Evolutionary conservation across 1,140 invertebrate species (phyloP).

Genomic region (Drosophila willistoni): DNA sequence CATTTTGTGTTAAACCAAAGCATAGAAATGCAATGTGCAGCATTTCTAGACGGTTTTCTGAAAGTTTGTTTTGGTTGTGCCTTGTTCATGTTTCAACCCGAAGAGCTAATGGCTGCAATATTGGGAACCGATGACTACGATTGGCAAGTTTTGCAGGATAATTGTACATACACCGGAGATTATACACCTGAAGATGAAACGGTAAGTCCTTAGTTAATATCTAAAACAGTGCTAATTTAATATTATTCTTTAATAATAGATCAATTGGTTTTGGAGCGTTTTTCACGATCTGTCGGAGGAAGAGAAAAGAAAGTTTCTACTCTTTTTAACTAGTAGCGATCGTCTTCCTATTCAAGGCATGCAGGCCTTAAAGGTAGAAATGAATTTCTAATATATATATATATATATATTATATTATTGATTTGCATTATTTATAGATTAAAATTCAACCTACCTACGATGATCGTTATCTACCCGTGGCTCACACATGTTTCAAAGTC

Average conservation of each 20-base stretch:
- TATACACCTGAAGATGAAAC: constrained; percentile 91
- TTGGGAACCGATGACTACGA: constrained; percentile 89
- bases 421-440: constrained; percentile 86
- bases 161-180: constrained; percentile 94
- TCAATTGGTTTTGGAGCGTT: constrained; percentile 96
- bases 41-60: constrained; percentile 94
- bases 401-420: background rate
- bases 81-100: constrained; percentile 94
- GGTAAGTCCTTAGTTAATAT: constrained; percentile 82
- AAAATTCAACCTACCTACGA: constrained; percentile 95
- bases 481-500: constrained; percentile 98
- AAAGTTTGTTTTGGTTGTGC: constrained; percentile 94
- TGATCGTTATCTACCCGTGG: constrained; percentile 95
- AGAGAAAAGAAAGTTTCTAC: constrained; percentile 97
- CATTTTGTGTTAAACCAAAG: constrained; percentile 95
- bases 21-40: constrained; percentile 91
- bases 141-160: constrained; percentile 91
- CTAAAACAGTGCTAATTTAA: background rate
- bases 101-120: constrained; percentile 96
- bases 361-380: constrained; percentile 92
- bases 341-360: constrained; percentile 97
- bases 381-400: background rate
- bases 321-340: constrained; percentile 98
- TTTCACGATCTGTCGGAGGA: constrained; percentile 93
- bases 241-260: constrained; percentile 38